Conservation (phyloP, 2,797 vertebrate genomes). For the Hippocampus kuda region DNA sequence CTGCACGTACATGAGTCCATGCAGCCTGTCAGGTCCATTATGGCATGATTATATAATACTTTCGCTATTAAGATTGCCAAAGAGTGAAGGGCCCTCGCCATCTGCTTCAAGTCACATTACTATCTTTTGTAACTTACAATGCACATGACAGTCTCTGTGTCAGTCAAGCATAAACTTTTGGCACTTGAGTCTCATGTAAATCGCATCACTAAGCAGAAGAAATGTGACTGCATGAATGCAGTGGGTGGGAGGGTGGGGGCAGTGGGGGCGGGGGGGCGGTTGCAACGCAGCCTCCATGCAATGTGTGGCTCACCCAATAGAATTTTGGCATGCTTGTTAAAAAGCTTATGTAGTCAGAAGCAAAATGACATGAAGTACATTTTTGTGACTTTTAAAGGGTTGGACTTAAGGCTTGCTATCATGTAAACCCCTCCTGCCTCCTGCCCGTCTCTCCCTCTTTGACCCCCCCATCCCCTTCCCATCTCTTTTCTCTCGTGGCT, state of each 20-base stretch:
- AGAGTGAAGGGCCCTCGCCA: constrained; percentile 16
- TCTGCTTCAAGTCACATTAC: constrained; percentile 19
- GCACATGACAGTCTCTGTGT: constrained; percentile 12
- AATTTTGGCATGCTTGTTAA: constrained; percentile 30
- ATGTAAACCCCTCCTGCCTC: constrained; percentile 28
- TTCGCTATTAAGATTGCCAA: constrained; percentile 15
- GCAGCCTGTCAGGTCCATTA: constrained; percentile 21
- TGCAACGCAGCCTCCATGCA: background rate
- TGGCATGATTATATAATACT: constrained; percentile 32
- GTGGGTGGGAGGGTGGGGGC: background rate
- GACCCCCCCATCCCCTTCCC: background rate
- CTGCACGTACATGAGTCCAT: constrained; percentile 13
- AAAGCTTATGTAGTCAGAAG: constrained; percentile 48
- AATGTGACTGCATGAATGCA: constrained; percentile 50
- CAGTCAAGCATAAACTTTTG: constrained; percentile 11
- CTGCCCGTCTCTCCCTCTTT: background rate
- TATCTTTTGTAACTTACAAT: constrained; percentile 17
- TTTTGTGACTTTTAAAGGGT: constrained; percentile 60
- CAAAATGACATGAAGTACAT: constrained; percentile 42
- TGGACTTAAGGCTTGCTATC: constrained; percentile 43
- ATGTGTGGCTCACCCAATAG: constrained; percentile 44
- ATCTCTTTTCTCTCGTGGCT: constrained; percentile 28
- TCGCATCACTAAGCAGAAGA: constrained; percentile 12
- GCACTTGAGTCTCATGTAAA: background rate
- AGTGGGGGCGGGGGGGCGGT: background rate